Evolutionary conservation across 2,113 vertebrate species (phyloP), one percentile per base, ranked within the genome.

Genomic region (Eonycteris spelaea): DNA sequence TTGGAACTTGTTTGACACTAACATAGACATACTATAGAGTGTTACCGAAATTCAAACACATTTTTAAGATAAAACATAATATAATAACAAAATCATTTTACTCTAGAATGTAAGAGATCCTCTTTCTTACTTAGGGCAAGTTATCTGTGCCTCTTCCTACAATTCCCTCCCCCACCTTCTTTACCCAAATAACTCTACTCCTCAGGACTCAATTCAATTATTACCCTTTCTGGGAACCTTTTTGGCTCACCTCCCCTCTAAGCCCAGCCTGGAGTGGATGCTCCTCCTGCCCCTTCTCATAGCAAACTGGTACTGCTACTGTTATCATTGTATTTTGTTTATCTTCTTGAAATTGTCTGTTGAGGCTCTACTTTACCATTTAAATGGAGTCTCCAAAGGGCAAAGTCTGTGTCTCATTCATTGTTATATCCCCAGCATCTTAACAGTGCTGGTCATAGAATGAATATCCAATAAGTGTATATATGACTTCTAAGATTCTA

Each of bases 1-100:
- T 67, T 96, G 83, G 67, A 78, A 95, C n/a, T 75, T 65, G 19
- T 45, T 65, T 88, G 30, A 77, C 67, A 57, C 28, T 91, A 82
- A n/a, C 15, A 30, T 74, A 45, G 26, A 55, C 61, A 28, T 48
- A 67, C 21, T 85, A 43, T 65, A 68, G 26, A 80, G 24, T 71
- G 2, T 91, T 93, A 71, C 35, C 13, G 89, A 91, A 67, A 95
- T 73, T 33, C 51, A 70, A 82, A 55, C 35, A 78, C 18, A 84
- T 35, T 77, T 75, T 85, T 84, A 55, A 84, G 12, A 61, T 86
- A 86, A 77, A 96, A 67, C 21, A 61, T 71, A 65, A 43, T 18
- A 85, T 87, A 87, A 89, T 18, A 91, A 78, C 18, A 74, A 87
- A 87, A 35, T 85, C 19, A 51, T 45, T 90, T 92, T 38, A 85